A percentile compares a stretch with the other conserved stretches of the same genome.
These are phyloP conservation scores for Apamea epomidion DNA, from an alignment of 2,888 invertebrate genomes.

Conservation along the genomic window DNA sequence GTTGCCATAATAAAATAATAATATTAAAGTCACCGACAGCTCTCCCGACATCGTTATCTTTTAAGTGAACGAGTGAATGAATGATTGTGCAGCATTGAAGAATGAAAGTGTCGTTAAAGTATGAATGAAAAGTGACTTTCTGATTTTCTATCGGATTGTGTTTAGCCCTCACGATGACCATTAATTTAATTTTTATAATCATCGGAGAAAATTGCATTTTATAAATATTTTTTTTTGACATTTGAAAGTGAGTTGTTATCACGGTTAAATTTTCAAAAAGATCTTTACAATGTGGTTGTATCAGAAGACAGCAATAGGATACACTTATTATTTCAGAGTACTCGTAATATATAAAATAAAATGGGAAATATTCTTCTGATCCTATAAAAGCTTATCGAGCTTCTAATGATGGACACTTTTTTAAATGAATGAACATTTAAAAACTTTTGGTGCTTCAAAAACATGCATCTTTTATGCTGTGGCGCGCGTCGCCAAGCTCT, in stretches of 20 bases:
- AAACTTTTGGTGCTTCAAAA: not conserved
- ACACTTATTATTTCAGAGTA: too few relatives aligned
- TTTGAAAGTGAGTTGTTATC: not conserved
- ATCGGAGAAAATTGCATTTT: not conserved
- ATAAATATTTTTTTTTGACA: not conserved
- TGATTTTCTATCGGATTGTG: conserved; percentile 38
- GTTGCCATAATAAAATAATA: conserved; percentile 1
- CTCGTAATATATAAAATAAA: not conserved
- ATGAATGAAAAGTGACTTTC: conserved; percentile 36
- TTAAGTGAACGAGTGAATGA: conserved; percentile 26
- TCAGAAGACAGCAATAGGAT: too few relatives aligned
- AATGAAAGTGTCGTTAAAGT: conserved; percentile 30
- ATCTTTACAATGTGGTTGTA: not conserved
- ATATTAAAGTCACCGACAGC: conserved; percentile 11
- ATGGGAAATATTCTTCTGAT: not conserved
- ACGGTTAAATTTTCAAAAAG: not conserved
- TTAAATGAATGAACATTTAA: not conserved
- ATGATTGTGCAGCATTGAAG: conserved; percentile 23
- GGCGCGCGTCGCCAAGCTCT: not conserved
- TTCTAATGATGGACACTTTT: not conserved
- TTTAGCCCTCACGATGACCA: not conserved
- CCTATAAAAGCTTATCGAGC: not conserved
- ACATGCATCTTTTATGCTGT: not conserved
- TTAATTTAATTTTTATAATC: conserved; percentile 2
- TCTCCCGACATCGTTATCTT: conserved; percentile 27